Conservation (phyloP, 2,113 vertebrate species). For the Salvelinus sp. region DNA sequence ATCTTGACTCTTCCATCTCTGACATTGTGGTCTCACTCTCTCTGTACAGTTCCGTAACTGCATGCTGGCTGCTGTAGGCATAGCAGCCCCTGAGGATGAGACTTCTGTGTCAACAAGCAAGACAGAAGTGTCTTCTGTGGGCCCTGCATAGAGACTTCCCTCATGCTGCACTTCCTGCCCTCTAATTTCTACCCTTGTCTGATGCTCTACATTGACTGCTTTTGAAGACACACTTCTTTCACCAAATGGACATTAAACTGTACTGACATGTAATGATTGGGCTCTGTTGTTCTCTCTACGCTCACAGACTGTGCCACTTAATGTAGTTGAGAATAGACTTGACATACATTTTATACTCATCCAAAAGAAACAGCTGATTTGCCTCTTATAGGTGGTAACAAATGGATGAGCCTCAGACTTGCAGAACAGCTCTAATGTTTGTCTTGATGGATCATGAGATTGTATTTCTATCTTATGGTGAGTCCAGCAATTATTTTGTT, state of each 20-base stretch:
- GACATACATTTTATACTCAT: not conserved
- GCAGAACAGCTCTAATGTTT: not conserved
- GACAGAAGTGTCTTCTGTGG: constrained; percentile 80
- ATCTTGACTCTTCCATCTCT: no score
- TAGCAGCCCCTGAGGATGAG: constrained; percentile 78
- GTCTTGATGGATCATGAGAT: not conserved
- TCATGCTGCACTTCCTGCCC: constrained; percentile 13
- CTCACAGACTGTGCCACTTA: not conserved
- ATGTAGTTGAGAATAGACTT: not conserved
- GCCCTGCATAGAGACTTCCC: constrained; percentile 53
- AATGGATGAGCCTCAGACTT: not conserved
- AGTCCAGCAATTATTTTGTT: constrained; percentile 38
- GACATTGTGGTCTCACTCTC: not conserved
- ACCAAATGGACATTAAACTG: constrained; percentile 23
- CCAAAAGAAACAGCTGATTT: constrained; percentile 1
- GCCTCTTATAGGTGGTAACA: not conserved
- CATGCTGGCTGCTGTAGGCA: constrained; percentile 80
- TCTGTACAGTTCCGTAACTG: constrained; percentile 80
- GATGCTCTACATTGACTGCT: constrained; percentile 17
- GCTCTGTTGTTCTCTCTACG: constrained; percentile 13
- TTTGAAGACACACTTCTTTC: constrained; percentile 18
- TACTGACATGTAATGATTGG: constrained; percentile 16
- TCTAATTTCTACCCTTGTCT: constrained; percentile 22
- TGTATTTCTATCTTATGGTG: constrained; percentile 26
- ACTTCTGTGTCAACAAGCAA: constrained; percentile 78